Evolutionary conservation across 2,113 vertebrate genomes (phyloP).

Genomic region (Noctilio leporinus): DNA sequence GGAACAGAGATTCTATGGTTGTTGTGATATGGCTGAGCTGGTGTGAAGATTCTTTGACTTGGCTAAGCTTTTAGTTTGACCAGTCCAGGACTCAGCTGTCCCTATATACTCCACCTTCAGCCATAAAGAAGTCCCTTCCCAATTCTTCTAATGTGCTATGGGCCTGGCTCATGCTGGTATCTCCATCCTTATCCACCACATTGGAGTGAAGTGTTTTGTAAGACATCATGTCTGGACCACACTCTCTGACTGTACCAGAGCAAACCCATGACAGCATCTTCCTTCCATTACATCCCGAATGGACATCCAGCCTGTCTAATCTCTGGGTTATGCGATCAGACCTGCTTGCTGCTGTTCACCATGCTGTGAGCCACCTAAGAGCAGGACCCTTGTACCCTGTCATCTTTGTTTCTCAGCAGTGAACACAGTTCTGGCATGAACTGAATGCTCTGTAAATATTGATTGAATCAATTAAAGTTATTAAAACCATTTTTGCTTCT

Average conservation of each 20-base stretch:
- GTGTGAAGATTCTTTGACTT: background rate
- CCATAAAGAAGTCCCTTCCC: no score
- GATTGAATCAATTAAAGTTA: background rate
- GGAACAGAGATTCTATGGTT: background rate
- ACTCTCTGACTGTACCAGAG: background rate
- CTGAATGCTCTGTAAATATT: background rate
- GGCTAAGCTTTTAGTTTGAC: background rate
- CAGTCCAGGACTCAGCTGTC: accelerated
- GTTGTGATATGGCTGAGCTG: background rate
- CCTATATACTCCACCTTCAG: accelerated
- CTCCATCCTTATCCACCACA: background rate
- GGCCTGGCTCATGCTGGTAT: background rate
- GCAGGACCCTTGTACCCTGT: background rate
- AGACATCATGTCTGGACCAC: background rate
- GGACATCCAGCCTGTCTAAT: no score
- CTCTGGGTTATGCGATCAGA: background rate
- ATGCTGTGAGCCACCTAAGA: background rate
- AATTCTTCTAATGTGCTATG: accelerated
- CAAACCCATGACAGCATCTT: background rate
- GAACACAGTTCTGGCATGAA: background rate
- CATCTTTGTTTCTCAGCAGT: background rate
- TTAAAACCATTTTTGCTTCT: background rate
- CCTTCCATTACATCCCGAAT: no score
- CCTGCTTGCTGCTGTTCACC: background rate
- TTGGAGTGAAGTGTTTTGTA: background rate